Conservation (phyloP, 2,113 vertebrate genomes). For the Psilopogon haemacephalus region DNA sequence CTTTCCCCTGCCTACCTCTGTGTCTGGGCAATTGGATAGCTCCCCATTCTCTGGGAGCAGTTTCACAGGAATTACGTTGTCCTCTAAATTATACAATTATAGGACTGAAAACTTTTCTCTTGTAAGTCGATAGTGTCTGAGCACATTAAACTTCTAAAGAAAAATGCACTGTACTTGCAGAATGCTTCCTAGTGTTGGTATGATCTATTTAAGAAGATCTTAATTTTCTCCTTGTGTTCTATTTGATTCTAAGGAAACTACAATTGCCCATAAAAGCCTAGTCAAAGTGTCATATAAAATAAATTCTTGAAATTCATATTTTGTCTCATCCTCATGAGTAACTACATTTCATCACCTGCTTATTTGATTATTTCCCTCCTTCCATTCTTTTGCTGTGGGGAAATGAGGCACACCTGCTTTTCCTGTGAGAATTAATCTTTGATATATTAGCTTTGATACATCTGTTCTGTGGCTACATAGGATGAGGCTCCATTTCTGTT, state of each 20-base stretch:
- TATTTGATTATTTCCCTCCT: neutral
- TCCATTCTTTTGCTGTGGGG: neutral
- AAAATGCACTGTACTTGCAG: rapidly evolving
- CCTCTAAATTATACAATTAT: neutral
- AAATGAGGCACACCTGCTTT: neutral
- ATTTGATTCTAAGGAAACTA: neutral
- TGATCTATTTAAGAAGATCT: neutral
- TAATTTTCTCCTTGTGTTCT: neutral
- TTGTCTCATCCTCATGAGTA: neutral
- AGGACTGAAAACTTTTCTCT: neutral
- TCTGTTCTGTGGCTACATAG: neutral
- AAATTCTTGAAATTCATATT: neutral
- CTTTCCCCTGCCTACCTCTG: neutral
- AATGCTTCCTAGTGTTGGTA: neutral
- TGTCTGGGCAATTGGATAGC: neutral
- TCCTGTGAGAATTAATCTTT: neutral
- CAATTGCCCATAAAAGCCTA: neutral
- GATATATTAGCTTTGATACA: neutral
- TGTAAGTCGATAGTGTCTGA: neutral
- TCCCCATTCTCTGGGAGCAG: neutral
- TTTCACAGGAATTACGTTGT: neutral
- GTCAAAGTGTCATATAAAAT: neutral
- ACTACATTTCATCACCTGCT: neutral
- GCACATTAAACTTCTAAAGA: neutral
- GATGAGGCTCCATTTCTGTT: neutral